Evolutionary conservation across 1,140 invertebrate genomes (phyloP), one percentile per base, ranked within the genome.

Genomic region (Mercenaria mercenaria): DNA sequence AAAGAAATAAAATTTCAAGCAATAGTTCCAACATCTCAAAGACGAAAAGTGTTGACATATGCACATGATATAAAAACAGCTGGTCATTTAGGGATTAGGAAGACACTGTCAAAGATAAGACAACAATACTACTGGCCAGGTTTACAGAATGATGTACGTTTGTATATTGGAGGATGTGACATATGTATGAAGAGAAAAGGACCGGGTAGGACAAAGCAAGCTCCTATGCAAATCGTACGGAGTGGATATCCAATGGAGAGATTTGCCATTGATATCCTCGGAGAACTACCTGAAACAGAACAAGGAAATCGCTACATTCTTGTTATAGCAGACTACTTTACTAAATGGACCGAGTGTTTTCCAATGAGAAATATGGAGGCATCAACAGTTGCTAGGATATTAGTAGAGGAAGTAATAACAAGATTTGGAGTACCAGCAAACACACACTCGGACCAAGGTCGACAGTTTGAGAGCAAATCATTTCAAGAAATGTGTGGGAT

Each of bases 331-430:
- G 88, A 91, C 41, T 88, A 86, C n/a, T 56, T 83, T 72, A 90
- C 84, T n/a, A 90, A 91, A 69, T 90, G 91, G 91, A 90, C 85
- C 4, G 89, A 91, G 50, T 32, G 43, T 1, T 90, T 86, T 61
- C n/a, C 91, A 13, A 74, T 91, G 67, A 50, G 50, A n/a, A 89
- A 89, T n/a, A 83, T 90, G 34, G 88, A 88, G 67, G 80, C 90
- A 18, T 20, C 20, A 43, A 89, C 80, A 20, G 85, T 90, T 13
- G 90, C 90, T 15, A 83, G 84, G 72, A 18, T 91, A 20, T 8
- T 92, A 18, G 77, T 90, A 4, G 81, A 91, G 41, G 47, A 91
- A 43, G 32, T 91, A 13, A 56, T 92, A 15, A 34, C 69, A 2
- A 61, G 85, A 50, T 87, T 88, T 86, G 92, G 88, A 0, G 77